Percentiles rank a stretch among this genome's conserved stretches.
These are phyloP conservation scores for Maniola jurtina DNA, from an alignment of 1,140 invertebrate genomes.

Conservation along the genomic window DNA sequence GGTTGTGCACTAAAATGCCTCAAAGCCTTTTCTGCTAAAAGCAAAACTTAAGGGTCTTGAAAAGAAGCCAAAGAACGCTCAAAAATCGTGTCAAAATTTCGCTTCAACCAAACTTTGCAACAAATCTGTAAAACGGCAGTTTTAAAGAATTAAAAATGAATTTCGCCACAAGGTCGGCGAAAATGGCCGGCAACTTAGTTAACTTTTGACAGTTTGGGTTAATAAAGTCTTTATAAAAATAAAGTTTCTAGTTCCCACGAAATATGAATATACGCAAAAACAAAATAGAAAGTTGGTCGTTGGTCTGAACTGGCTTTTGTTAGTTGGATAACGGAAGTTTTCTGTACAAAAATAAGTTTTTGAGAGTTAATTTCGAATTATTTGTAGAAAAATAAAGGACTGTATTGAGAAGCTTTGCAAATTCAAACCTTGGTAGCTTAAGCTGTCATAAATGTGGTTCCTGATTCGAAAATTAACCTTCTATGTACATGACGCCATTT, in stretches of 20 bases:
- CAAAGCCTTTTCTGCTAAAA: conserved; percentile 28
- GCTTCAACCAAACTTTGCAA: conserved; percentile 17
- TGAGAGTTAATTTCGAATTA: too few relatives aligned
- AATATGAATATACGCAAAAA: conserved; percentile 3
- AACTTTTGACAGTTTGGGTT: conserved; percentile 7
- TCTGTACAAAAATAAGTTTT: conserved; percentile 11
- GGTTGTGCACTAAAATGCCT: conserved; percentile 11
- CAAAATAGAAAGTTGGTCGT: conserved; percentile 22
- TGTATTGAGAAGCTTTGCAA: too few relatives aligned
- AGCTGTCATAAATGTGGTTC: too few relatives aligned
- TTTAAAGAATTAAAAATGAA: conserved; percentile 19
- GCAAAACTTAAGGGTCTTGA: conserved; percentile 26
- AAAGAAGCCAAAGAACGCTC: conserved; percentile 25
- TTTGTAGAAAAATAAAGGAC: too few relatives aligned
- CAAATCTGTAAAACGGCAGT: conserved; percentile 6
- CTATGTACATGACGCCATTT: too few relatives aligned
- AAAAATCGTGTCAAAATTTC: conserved; percentile 28
- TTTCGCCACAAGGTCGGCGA: neutral
- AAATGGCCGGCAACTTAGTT: conserved; percentile 13
- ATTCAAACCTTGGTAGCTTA: too few relatives aligned
- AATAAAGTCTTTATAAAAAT: conserved; percentile 7
- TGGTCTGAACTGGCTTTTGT: conserved; percentile 21
- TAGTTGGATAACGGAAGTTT: conserved; percentile 31
- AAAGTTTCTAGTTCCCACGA: conserved; percentile 12
- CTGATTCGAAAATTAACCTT: too few relatives aligned